Conservation (phyloP, 2,113 vertebrate genomes). For the Bothrops jararaca region DNA sequence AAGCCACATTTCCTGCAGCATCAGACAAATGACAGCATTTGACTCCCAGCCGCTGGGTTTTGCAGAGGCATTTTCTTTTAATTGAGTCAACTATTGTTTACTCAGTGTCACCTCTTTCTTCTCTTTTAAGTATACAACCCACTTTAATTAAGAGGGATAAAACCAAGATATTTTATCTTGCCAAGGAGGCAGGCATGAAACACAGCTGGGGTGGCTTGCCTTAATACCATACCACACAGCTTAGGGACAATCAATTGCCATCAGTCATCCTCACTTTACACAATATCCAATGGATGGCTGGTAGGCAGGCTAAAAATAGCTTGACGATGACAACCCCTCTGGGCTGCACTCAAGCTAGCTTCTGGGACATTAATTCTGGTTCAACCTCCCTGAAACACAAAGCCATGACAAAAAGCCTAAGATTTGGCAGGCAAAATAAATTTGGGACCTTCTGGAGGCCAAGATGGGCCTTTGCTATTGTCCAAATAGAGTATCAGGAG, state of each 20-base stretch:
- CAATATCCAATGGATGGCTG: slow-evolving; percentile 10
- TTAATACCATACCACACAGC: not conserved
- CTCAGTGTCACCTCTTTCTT: slow-evolving; percentile 41
- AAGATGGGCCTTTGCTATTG: accelerated
- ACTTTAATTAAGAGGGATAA: slow-evolving; percentile 45
- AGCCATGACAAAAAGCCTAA: not conserved
- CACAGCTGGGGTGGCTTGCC: slow-evolving; percentile 45
- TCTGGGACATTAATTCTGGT: not conserved
- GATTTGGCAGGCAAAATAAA: not conserved
- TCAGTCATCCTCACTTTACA: slow-evolving; percentile 35
- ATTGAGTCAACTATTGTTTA: slow-evolving; percentile 47
- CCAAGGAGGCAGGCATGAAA: slow-evolving; percentile 40
- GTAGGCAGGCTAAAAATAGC: slow-evolving; percentile 19
- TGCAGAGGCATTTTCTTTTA: slow-evolving; percentile 35
- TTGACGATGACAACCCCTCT: slow-evolving; percentile 2
- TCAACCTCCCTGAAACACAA: not conserved
- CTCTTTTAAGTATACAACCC: slow-evolving; percentile 32
- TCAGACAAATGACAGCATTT: slow-evolving; percentile 41
- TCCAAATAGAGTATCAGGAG: not conserved
- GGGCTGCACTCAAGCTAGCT: not conserved
- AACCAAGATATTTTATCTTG: slow-evolving; percentile 36
- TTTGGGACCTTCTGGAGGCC: not conserved
- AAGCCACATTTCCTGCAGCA: not conserved
- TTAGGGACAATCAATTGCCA: slow-evolving; percentile 36
- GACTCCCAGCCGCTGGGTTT: slow-evolving; percentile 29